phyloP scores from a whole-genome alignment of 37 sponge, comb jelly and placozoan species.

The Mnemiopsis leidyi region DNA sequence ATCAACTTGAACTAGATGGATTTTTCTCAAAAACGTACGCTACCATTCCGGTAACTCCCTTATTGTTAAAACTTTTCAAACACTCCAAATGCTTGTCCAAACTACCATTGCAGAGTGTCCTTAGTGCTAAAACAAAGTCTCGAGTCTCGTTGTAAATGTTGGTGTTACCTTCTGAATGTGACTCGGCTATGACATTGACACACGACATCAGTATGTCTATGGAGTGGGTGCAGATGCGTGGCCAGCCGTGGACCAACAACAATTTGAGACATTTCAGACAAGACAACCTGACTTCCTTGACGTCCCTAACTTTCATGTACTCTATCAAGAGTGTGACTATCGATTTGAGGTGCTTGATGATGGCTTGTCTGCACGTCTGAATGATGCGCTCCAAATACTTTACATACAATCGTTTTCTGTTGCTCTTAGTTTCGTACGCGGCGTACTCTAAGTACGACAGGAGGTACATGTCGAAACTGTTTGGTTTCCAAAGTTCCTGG shows the following conservation, averaged over 20 bases:
- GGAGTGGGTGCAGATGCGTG: constrained; percentile 20
- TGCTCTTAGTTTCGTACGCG: not conserved
- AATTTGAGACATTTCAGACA: constrained; percentile 23
- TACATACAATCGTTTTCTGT: not conserved
- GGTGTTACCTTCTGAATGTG: not conserved
- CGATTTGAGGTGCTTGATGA: constrained; percentile 52
- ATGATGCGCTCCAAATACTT: constrained; percentile 13
- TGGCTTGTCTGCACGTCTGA: not conserved
- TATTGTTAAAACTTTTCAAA: constrained; percentile 26
- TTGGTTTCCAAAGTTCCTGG: constrained; percentile 50
- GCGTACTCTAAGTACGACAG: constrained; percentile 8
- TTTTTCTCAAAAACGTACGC: constrained; percentile 7
- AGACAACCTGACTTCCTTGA: not conserved
- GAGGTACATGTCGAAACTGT: not conserved
- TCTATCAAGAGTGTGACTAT: constrained; percentile 20
- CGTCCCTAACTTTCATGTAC: constrained; percentile 25
- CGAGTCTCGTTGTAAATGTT: not conserved
- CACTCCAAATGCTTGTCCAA: constrained; percentile 43
- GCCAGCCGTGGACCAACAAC: constrained; percentile 8
- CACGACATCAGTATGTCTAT: constrained; percentile 52
- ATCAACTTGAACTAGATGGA: not conserved
- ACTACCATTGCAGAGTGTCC: not conserved
- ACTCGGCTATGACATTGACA: constrained; percentile 5
- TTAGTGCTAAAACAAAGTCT: not conserved
- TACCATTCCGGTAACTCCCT: constrained; percentile 5